Base-by-base conservation (phyloP, 2,797 vertebrate species). In the Macropodus opercularis region DNA sequence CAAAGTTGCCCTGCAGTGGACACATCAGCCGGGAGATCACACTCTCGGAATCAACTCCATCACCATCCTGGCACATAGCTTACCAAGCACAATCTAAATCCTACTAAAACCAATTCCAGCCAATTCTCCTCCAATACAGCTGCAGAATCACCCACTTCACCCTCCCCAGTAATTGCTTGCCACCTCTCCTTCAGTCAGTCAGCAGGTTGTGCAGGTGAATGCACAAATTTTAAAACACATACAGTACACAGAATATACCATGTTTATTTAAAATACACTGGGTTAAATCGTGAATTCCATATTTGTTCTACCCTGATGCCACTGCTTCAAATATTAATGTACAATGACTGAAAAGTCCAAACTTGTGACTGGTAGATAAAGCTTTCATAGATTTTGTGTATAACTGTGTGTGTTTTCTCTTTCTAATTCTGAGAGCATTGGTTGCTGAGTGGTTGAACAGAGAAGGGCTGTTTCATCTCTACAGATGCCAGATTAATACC, bases 51-150 rank as follows among this genome's bases (percentile, higher is more conserved):
- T 71, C 14, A 3, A 68, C 63, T 79, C 69, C 58, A 70, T 75
- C 73, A 19, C 56, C 14, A 36, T 66, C 69, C 44, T 54, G 39
- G 61, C 53, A 51, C 31, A 47, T 9, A 39, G 54, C 60, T 72
- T 57, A 51, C 57, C 19, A 6, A 69, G 39, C 56, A 60, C 70
- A 75, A 51, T 75, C 77, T 65, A 65, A 75, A 73, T 57, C 63
- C 79, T 75, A 61, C 56, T 75, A 75, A 74, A 76, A 79, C 75
- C 77, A 78, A 81, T 82, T 69, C 77, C 53, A 56, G 36, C 47
- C 75, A 73, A 52, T 72, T 74, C 54, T 44, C 18, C 70, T 81
- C 58, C 55, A 65, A 69, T 40, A 40, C 57, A 22, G 32, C 61
- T 0, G 11, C 54, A 39, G 34, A 71, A 53, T 47, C 38, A 32